A percentile compares a stretch with the other conserved stretches of the same genome.
Conservation (phyloP, 1,140 invertebrate genomes). For the Heterodera schachtii region DNA sequence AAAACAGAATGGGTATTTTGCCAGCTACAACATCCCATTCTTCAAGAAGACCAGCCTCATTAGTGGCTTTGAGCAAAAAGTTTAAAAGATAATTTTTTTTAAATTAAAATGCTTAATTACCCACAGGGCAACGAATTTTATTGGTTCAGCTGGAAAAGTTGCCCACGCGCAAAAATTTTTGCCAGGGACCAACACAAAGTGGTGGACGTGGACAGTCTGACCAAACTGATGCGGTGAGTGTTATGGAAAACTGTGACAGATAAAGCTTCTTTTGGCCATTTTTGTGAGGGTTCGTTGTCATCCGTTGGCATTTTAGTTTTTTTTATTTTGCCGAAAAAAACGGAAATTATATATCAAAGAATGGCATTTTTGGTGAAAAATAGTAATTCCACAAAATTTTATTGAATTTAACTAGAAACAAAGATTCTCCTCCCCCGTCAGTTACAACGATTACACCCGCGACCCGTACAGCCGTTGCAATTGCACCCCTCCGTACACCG, state of each 20-base stretch:
- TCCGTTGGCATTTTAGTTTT: too few relatives aligned
- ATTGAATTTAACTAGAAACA: background rate
- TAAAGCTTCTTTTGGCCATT: too few relatives aligned
- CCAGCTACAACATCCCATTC: slow-evolving; percentile 79
- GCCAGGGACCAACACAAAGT: slow-evolving; percentile 71
- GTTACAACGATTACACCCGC: slow-evolving; percentile 76
- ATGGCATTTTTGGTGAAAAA: background rate
- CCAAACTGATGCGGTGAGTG: slow-evolving; percentile 71
- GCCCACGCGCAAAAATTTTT: slow-evolving; percentile 74
- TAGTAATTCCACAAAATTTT: too few relatives aligned
- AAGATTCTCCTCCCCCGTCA: slow-evolving; percentile 58
- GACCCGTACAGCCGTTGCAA: slow-evolving; percentile 75
- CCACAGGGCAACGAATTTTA: slow-evolving; percentile 62
- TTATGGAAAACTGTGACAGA: too few relatives aligned
- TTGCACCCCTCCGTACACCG: slow-evolving; percentile 76
- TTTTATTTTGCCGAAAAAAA: too few relatives aligned
- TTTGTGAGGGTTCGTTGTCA: background rate
- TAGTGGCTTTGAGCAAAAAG: slow-evolving; percentile 68
- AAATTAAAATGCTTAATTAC: too few relatives aligned
- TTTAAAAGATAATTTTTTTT: background rate
- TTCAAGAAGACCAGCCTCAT: slow-evolving; percentile 73
- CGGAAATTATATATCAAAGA: too few relatives aligned
- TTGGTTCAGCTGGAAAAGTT: slow-evolving; percentile 75
- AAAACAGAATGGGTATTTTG: slow-evolving; percentile 75
- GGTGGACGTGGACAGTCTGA: slow-evolving; percentile 70